Evolutionary conservation across 2,113 vertebrate genomes (phyloP).

Genomic region (Siniperca chuatsi): DNA sequence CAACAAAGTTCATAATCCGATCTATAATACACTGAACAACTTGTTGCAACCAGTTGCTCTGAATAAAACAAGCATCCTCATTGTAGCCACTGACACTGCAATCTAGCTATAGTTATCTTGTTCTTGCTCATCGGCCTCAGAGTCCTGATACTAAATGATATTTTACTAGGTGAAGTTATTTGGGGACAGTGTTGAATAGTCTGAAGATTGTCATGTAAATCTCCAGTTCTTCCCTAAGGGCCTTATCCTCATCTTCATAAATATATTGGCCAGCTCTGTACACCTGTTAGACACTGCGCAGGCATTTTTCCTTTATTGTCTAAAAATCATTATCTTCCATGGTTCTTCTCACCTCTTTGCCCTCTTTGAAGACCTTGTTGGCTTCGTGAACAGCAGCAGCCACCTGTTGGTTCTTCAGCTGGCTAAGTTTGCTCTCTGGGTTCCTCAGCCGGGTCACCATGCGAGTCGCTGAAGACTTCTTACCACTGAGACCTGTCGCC

Average conservation of each 20-base stretch:
- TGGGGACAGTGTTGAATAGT: not conserved
- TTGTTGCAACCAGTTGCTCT: not conserved
- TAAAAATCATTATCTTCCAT: not conserved
- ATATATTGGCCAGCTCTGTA: not conserved
- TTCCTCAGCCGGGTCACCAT: slow-evolving; percentile 96
- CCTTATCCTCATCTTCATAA: not conserved
- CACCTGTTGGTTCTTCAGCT: slow-evolving; percentile 94
- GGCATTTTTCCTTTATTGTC: not conserved
- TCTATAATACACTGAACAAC: not conserved
- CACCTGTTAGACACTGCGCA: not conserved
- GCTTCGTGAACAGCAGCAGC: slow-evolving; percentile 92
- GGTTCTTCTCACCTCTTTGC: slow-evolving; percentile 88
- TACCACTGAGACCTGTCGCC: slow-evolving; percentile 75
- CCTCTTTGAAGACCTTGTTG: slow-evolving; percentile 92
- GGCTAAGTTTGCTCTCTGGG: slow-evolving; percentile 95
- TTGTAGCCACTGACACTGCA: not conserved
- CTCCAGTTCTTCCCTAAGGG: not conserved
- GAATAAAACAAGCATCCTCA: not conserved
- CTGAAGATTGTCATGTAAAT: not conserved
- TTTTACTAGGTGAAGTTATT: not conserved
- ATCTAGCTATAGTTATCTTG: not conserved
- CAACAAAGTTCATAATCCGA: not conserved
- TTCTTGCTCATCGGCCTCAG: not conserved
- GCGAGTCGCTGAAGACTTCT: slow-evolving; percentile 86
- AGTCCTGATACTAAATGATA: not conserved